Evolutionary conservation across 2,888 invertebrate genomes (phyloP), one percentile per base, ranked within the genome.

Genomic region (Perizoma affinitatum): DNA sequence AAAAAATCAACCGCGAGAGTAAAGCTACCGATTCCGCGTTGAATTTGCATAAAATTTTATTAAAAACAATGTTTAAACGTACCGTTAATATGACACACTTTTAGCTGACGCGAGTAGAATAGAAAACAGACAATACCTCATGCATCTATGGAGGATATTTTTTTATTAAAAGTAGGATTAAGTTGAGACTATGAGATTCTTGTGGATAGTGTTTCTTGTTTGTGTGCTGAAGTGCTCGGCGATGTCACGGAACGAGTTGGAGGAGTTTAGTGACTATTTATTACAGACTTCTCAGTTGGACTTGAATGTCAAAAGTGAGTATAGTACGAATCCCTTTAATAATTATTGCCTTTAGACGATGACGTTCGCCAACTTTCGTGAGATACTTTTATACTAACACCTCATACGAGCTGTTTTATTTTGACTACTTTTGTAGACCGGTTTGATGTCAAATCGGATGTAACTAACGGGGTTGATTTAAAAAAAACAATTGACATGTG

Each of bases 281-380:
- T 76, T 80, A 63, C 83, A 82, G 71, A 89, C 90, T 1, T 90
- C 92, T 5, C 83, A 83, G 44, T 79, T 92, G 76, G 90, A 90
- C 76, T 82, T 86, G 63, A 84, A 83, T 63, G 80, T 90, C 35
- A 89, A 87, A 84, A 90, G 92, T 92, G 78, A 88, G 91, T 36
- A 6, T 5, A 22, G 3, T 22, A 22, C 22, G 22, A 22, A 8
- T 22, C 8, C 51, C 38, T 5, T 38, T 53, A 3, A 50, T 40
- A 50, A 41, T 45, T 45, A 33, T 10, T 43, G 0, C 8, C 38
- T 5, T 38, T 22, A 22, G 22, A 22, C 22, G 22, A 22, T 22
- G 22, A 22, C 22, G 22, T 22, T 22, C 22, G 22, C 22, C 22
- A 22, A 22, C 22, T 22, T 22, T 22, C 22, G 22, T 22, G 22